Base-by-base conservation (phyloP, 2,888 invertebrate species). In the Elmis aenea region DNA sequence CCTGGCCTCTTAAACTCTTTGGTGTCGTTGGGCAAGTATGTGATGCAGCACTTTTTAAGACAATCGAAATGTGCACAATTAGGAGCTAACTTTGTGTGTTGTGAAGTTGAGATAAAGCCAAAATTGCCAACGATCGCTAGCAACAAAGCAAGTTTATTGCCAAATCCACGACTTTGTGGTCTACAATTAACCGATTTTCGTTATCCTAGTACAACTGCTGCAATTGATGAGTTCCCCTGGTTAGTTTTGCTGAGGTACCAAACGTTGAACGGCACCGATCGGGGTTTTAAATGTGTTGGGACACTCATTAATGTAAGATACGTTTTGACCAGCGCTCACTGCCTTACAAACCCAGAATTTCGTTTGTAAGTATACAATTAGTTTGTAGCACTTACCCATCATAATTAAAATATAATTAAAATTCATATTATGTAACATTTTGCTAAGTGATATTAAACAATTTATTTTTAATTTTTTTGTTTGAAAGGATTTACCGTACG, bases 251-350 rank as follows among this genome's bases (percentile, higher is more conserved):
- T 74, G 11, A 64, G 68, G 31, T 71, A 71, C 51, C 59, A 57
- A 27, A 33, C 45, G 12, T 20, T 25, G 15, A 9, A 37, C 5
- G 26, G 40, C 24, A 23, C 26, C 20, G 32, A 34, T 13, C 9
- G 18, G 5, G 46, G 38, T 16, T 57, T 67, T 14, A 49, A 65
- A 1, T 76, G 76, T 47, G 74, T 73, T 1, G 76, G 73, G 3
- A 61, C 67, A 2, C 64, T 77, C 1, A 75, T 78, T 48, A 74
- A 70, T 44, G 55, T 60, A 0, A 60, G 58, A 58, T 75, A 75
- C 46, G 70, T 75, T 1, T 44, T 76, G 5, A 76, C 76, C 1
- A 75, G 76, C 1, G 74, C 67, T 0, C 75, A 76, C 55, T 76
- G 76, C 46, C 66, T 75, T 0, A 50, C 74, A 73, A 9, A n/a